Evolutionary conservation across 1,140 invertebrate species (phyloP).

Genomic region (Pseudomyrmex cubaensis): DNA sequence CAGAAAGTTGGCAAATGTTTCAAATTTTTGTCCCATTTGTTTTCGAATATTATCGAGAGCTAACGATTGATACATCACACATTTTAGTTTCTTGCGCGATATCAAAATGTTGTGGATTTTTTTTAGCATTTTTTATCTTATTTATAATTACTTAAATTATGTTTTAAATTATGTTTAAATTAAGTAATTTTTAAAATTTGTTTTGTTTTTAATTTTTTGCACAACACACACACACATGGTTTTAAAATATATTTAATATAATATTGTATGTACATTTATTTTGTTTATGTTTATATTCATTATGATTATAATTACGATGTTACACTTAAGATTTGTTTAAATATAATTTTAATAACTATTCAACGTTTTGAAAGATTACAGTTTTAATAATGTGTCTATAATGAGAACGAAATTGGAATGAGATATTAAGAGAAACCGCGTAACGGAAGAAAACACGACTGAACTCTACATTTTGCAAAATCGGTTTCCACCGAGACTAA

Average conservation of each 20-base stretch:
- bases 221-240: neutral
- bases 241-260: neutral
- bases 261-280: neutral
- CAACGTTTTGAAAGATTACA: slow-evolving; percentile 17
- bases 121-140: slow-evolving; percentile 1
- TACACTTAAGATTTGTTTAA: neutral
- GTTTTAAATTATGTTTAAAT: neutral
- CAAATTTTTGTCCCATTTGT: neutral
- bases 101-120: neutral
- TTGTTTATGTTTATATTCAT: neutral
- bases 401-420: neutral
- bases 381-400: neutral
- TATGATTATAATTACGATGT: neutral
- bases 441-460: neutral
- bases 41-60: slow-evolving; percentile 10
- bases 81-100: neutral
- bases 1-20: neutral
- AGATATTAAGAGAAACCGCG: slow-evolving; percentile 10
- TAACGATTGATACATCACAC: neutral
- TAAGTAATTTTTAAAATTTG: neutral
- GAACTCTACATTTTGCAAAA: neutral
- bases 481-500: slow-evolving; percentile 21
- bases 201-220: neutral
- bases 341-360: slow-evolving; percentile 24
- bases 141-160: neutral